A percentile compares a stretch with the other conserved stretches of the same genome.
These are phyloP conservation scores for Drosophila novamexicana DNA, from an alignment of 1,140 invertebrate genomes.

Conservation along the genomic window DNA sequence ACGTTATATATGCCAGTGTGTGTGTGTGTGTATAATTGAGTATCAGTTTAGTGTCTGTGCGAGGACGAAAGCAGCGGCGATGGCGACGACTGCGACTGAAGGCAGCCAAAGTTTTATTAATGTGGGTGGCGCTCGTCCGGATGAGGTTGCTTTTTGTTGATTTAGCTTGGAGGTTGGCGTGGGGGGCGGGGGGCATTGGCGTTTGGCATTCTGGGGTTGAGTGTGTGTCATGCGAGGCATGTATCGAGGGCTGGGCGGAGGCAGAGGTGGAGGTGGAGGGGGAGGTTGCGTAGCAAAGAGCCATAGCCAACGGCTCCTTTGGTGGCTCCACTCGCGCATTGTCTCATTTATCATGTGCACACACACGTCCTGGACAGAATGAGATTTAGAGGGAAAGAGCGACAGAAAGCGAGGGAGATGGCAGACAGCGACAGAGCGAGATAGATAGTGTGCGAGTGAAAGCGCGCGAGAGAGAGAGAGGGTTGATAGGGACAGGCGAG, in stretches of 20 bases:
- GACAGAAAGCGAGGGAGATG: background rate
- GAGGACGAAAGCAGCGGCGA: constrained; percentile 31
- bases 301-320: constrained; percentile 51
- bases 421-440: background rate
- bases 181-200: constrained; percentile 29
- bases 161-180: constrained; percentile 38
- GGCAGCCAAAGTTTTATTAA: constrained; percentile 81
- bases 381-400: constrained; percentile 22
- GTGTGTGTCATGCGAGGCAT: background rate
- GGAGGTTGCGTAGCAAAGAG: constrained; percentile 13
- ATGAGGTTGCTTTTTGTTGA: constrained; percentile 60
- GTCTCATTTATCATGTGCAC: constrained; percentile 58
- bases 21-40: constrained; percentile 72
- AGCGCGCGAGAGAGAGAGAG: background rate
- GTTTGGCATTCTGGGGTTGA: constrained; percentile 9
- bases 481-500: background rate
- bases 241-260: background rate
- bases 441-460: background rate
- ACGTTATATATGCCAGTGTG: constrained; percentile 13
- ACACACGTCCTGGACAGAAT: constrained; percentile 52
- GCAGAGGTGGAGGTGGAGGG: background rate
- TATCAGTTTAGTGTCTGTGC: constrained; percentile 77
- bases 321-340: constrained; percentile 47
- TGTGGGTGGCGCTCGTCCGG: constrained; percentile 45
- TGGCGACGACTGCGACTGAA: constrained; percentile 49